Conservation (phyloP, 2,113 vertebrate species). For the Romanogobio albipinnatus region DNA sequence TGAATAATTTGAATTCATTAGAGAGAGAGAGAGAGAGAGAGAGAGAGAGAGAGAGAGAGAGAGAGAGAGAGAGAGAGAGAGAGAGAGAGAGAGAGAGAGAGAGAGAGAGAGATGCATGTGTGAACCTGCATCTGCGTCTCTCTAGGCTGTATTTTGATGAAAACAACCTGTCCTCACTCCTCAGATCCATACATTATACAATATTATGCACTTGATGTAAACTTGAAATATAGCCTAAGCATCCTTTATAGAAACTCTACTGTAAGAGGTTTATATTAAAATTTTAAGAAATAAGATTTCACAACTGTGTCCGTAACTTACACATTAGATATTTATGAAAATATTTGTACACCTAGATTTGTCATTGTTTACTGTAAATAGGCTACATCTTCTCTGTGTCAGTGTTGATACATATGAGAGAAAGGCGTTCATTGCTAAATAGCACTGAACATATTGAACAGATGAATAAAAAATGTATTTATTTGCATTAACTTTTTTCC, state of each 20-base stretch:
- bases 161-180: not conserved
- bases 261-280: not conserved
- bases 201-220: not conserved
- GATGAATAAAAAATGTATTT: not conserved
- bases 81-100: too few relatives aligned
- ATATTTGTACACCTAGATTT: not conserved
- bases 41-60: too few relatives aligned
- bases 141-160: too few relatives aligned
- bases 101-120: too few relatives aligned
- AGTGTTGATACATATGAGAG: not conserved
- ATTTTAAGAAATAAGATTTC: not conserved
- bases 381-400: not conserved
- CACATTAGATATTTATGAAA: not conserved
- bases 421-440: not conserved
- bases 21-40: too few relatives aligned
- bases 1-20: too few relatives aligned
- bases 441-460: not conserved
- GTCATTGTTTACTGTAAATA: not conserved
- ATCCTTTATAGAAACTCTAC: not conserved
- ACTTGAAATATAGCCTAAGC: not conserved
- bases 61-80: too few relatives aligned
- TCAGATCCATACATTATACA: not conserved
- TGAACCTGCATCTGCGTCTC: too few relatives aligned
- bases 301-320: not conserved
- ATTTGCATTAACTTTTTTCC: not conserved